Evolutionary conservation across 2,797 vertebrate species (phyloP).

Genomic region (Sebastes variabilis): DNA sequence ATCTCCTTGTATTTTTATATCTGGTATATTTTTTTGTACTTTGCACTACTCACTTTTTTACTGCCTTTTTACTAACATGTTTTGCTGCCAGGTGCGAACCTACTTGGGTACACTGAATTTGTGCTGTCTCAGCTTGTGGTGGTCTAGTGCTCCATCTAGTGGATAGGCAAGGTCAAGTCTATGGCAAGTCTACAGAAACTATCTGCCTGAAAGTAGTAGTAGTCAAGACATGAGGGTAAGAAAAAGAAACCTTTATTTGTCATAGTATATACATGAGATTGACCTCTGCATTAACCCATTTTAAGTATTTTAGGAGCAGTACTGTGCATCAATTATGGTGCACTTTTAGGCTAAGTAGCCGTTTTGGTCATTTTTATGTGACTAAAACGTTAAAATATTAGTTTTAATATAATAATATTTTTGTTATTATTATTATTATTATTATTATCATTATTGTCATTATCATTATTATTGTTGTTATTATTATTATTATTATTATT

Average conservation of each 20-base stretch:
- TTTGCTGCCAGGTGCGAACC: neutral
- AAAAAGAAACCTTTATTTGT: too few species aligned
- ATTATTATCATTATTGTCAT: too few species aligned
- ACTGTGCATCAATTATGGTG: neutral
- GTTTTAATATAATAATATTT: neutral
- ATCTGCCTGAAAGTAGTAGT: neutral
- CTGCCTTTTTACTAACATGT: too few species aligned
- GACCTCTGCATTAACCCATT: too few species aligned
- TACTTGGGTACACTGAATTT: neutral
- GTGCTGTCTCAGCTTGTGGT: neutral
- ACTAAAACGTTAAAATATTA: neutral
- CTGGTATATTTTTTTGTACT: too few species aligned
- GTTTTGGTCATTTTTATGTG: neutral
- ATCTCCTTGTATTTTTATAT: too few species aligned
- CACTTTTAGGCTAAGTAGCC: neutral
- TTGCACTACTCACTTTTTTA: too few species aligned
- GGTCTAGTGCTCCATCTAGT: conserved; percentile 38
- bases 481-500: accelerated
- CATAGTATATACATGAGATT: too few species aligned
- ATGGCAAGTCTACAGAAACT: neutral
- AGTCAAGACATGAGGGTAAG: neutral
- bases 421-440: too few species aligned
- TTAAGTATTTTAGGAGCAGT: too few species aligned
- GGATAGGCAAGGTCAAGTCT: neutral
- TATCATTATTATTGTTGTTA: too few species aligned